Percentiles rank a stretch among this genome's conserved stretches.
Conservation (phyloP, 2,888 invertebrate genomes). For the Selenia dentaria region DNA sequence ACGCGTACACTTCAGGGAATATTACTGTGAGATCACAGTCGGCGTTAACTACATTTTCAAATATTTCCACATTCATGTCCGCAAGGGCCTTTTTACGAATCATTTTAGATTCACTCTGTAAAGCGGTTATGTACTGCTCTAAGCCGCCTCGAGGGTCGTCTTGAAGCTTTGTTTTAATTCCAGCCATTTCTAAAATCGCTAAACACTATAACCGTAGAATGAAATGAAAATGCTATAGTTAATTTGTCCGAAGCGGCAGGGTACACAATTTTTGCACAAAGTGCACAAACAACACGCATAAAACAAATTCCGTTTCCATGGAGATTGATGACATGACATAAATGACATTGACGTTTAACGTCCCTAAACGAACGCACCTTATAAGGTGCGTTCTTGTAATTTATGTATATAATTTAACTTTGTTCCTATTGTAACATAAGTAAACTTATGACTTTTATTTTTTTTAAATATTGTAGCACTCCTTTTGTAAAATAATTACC, state of each 20-base stretch:
- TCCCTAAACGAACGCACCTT: no score
- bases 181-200: slow-evolving; percentile 46
- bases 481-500: no score
- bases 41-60: slow-evolving; percentile 60
- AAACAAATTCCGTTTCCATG: slow-evolving; percentile 67
- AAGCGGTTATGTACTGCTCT: slow-evolving; percentile 60
- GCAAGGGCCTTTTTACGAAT: slow-evolving; percentile 82
- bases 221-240: no score
- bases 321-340: slow-evolving; percentile 25
- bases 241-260: no score
- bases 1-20: slow-evolving; percentile 69
- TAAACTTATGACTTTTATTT: no score
- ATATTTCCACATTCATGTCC: slow-evolving; percentile 80
- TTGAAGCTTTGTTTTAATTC: slow-evolving; percentile 49
- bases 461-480: no score
- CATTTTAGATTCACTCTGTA: slow-evolving; percentile 86
- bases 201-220: no score
- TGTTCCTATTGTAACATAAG: no score
- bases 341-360: background rate
- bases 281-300: background rate
- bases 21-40: slow-evolving; percentile 62
- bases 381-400: no score
- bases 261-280: no score
- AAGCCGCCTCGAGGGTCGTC: slow-evolving; percentile 62
- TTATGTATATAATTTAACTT: no score